phyloP scores from a whole-genome alignment of 2,888 invertebrate genomes.

The Aethes cnicana region DNA sequence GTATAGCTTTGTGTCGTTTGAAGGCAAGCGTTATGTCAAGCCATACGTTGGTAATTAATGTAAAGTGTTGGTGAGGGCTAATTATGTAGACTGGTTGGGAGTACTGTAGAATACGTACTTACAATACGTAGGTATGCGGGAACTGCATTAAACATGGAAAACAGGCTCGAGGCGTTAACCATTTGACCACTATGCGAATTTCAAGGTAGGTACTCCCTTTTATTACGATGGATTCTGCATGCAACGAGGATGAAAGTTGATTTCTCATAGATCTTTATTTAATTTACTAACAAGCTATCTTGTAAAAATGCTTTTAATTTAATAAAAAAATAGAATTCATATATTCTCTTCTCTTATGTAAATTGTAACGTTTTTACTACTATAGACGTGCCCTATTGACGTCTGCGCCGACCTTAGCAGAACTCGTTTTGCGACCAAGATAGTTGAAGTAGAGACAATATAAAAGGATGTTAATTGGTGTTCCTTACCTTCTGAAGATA shows the following conservation, averaged over 20 bases:
- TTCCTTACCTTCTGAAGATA: conserved; percentile 62
- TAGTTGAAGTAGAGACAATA: conserved; percentile 50
- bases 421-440: conserved; percentile 33
- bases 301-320: background rate
- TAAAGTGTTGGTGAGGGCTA: conserved; percentile 27
- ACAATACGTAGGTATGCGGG: too few relatives aligned
- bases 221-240: too few relatives aligned
- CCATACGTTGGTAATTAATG: conserved; percentile 24
- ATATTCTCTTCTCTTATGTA: too few relatives aligned
- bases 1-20: conserved; percentile 15
- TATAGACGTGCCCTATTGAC: background rate
- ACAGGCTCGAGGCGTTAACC: too few relatives aligned
- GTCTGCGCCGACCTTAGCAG: conserved; percentile 14
- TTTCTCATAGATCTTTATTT: too few relatives aligned
- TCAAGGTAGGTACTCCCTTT: too few relatives aligned
- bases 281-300: too few relatives aligned
- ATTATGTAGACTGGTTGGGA: conserved; percentile 25
- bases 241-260: too few relatives aligned
- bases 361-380: too few relatives aligned
- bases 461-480: conserved; percentile 72
- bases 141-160: too few relatives aligned
- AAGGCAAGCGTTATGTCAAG: conserved; percentile 26
- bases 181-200: too few relatives aligned
- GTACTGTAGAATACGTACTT: conserved; percentile 5
- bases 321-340: background rate